A percentile compares a stretch with the other conserved stretches of the same genome.
These are phyloP conservation scores for Tachuris rubrigastra DNA, from an alignment of 2,113 vertebrate genomes.

Conservation along the genomic window DNA sequence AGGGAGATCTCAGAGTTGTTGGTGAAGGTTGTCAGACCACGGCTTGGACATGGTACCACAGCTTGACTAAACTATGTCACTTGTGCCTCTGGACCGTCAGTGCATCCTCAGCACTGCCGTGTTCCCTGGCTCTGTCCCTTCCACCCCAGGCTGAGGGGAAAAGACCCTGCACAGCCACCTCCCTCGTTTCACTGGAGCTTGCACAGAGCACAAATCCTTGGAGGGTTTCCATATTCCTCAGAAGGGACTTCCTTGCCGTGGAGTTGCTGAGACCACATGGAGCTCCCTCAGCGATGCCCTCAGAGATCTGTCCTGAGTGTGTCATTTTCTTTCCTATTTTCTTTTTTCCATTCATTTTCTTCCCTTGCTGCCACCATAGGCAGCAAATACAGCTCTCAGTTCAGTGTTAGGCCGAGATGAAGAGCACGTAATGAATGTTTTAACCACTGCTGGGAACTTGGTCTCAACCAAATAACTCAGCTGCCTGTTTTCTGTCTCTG, in stretches of 20 bases:
- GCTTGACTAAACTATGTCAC: background rate
- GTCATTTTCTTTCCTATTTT: background rate
- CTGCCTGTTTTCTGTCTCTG: background rate
- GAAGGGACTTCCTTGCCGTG: background rate
- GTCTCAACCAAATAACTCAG: rapidly evolving
- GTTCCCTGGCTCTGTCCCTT: background rate
- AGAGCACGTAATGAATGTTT: background rate
- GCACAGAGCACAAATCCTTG: background rate
- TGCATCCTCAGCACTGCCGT: background rate
- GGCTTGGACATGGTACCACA: background rate
- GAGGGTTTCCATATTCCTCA: background rate
- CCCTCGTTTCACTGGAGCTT: background rate
- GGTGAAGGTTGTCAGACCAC: background rate
- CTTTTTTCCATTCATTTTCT: background rate
- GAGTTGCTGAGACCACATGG: background rate
- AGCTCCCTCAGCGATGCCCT: background rate
- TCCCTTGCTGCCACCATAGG: background rate
- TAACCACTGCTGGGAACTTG: background rate
- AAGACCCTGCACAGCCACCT: background rate
- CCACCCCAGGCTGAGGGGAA: background rate
- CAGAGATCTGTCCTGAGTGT: background rate
- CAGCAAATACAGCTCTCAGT: background rate
- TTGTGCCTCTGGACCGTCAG: background rate
- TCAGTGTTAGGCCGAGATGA: background rate
- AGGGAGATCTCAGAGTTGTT: background rate